These are phyloP conservation scores for Astyanax mexicanus DNA, from an alignment of 2,797 vertebrate species.

Conservation along the genomic window DNA sequence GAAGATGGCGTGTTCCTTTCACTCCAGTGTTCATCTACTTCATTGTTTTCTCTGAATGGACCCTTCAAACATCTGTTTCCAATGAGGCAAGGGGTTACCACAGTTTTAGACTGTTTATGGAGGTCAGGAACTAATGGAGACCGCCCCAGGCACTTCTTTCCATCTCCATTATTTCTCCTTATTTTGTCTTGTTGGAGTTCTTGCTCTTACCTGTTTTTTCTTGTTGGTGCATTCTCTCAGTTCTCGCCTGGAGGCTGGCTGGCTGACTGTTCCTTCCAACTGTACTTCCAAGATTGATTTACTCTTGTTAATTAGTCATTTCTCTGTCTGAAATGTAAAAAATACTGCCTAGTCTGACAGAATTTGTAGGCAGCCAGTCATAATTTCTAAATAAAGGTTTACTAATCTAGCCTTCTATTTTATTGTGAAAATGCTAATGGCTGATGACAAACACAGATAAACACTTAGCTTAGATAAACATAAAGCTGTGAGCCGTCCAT, in stretches of 20 bases:
- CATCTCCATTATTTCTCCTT: neutral
- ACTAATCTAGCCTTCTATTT: too few relatives aligned
- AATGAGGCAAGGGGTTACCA: constrained; percentile 34
- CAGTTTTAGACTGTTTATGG: neutral
- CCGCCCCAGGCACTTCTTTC: neutral
- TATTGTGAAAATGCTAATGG: too few relatives aligned
- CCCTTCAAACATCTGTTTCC: constrained; percentile 44
- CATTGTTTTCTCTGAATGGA: neutral
- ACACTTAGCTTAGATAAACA: too few relatives aligned
- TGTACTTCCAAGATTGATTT: too few relatives aligned
- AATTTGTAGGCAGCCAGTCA: too few relatives aligned
- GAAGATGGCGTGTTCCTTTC: constrained; percentile 40
- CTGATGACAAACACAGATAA: too few relatives aligned
- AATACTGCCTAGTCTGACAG: too few relatives aligned
- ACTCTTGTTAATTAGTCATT: too few relatives aligned
- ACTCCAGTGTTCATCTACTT: neutral
- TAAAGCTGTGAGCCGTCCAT: too few relatives aligned
- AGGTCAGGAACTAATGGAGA: neutral
- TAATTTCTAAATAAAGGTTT: too few relatives aligned
- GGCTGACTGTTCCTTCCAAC: too few relatives aligned
- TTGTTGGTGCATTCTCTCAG: neutral
- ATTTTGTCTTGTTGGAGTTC: neutral
- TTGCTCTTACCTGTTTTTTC: neutral
- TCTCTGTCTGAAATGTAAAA: too few relatives aligned
- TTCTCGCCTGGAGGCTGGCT: neutral